Evolutionary conservation across 2,797 vertebrate species (phyloP), one percentile per base, ranked within the genome.

Genomic region (Cirrhinus mrigala): DNA sequence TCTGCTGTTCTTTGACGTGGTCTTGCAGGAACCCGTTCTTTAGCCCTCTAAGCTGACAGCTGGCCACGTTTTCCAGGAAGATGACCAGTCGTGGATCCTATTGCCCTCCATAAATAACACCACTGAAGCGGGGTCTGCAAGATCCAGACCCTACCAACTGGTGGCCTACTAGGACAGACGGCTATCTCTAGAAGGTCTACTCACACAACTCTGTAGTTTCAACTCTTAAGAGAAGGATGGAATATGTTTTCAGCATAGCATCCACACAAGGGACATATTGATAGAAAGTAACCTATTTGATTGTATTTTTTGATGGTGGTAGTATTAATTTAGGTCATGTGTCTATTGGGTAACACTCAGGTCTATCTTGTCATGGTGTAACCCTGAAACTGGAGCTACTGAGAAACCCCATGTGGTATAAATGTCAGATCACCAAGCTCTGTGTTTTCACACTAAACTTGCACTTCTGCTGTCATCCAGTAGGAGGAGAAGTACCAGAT

Each of bases 21-120:
- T 90, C 87, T 82, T 62, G 68, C 33, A 66, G 81, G 73, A 90
- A 87, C 81, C 58, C 2, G 54, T 78, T 85, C 50, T 86, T 89
- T n/a, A 27, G 62, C 37, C 79, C 82, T 84, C 40, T 88, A 58
- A 74, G 82, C 76, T 40, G 89, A 91, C 92, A 93, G 90, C 92
- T 94, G 93, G 89, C 71, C 81, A 83, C 29, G 46, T 73, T 87
- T 84, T 87, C 78, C 71, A 82, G 8, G 71, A 85, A 83, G 69
- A 86, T 75, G 86, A 90, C 92, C 89, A 90, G 81, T 91, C 84
- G 56, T 66, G 82, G 87, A 86, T 90, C 83, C 79, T 66, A 66
- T 89, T 88, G 75, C 90, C 82, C 79, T 64, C 68, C 74, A 83
- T 81, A 90, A 88, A 91, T 85, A 86, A 86, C 80, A 81, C 37